Evolutionary conservation across 2,888 invertebrate species (phyloP), one percentile per base, ranked within the genome.

Genomic region (Yponomeuta cagnagella): DNA sequence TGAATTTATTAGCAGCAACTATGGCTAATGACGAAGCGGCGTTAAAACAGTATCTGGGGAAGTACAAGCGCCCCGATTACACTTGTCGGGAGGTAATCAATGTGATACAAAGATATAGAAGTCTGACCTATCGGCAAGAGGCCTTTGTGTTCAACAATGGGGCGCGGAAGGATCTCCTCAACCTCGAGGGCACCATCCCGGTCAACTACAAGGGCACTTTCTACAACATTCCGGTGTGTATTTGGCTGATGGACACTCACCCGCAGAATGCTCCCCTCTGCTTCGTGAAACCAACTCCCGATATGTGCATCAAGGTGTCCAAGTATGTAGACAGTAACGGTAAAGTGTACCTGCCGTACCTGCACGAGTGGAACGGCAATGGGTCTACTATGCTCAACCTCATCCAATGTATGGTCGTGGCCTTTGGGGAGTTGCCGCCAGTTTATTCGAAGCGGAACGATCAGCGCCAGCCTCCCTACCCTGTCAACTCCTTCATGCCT

Each of bases 211-310:
- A 97, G 94, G 97, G 97, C 90, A 92, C 94, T 72, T 94, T 93
- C 68, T 99, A 99, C 89, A 98, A 99, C 90, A 99, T 99, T 85
- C 99, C 99, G 15, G 95, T 99, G 64, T 96, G 97, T 82, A 96
- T 99, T 79, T 99, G 98, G 97, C 84, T 99, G 70, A 96, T 98
- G 95, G 98, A 99, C 82, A 98, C 98, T 5, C 98, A 99, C 93
- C 99, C 99, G 0, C 95, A 96, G 83, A 97, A 98, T 90, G 98
- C 99, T 58, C 99, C 99, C 0, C 95, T 99, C 90, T 97, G 97
- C 82, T 97, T 96, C 81, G 99, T 99, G 0, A 97, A 95, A 86
- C 99, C 99, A 10, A 99, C 99, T 6, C 82, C 95, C 52, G 97
- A 97, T 76, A 99, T 99, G 99, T 95, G 95, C 73, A 98, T 99